Evolutionary conservation across 1,140 invertebrate genomes (phyloP), one percentile per base, ranked within the genome.

Genomic region (Tachypleus tridentatus): DNA sequence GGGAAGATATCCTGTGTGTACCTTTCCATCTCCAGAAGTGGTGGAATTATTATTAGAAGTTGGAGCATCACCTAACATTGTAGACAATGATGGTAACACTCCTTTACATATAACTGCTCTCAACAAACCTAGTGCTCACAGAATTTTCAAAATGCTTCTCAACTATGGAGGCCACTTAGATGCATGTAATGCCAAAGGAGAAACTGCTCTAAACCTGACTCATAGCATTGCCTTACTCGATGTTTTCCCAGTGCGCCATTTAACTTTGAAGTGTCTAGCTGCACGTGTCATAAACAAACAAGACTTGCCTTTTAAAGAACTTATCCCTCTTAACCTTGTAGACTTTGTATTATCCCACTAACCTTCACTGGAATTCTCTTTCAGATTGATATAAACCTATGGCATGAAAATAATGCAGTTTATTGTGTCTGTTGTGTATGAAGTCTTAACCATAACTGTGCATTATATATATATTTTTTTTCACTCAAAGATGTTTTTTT

Each of bases 141-240:
- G 82, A 10, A 79, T 93, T 9, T 82, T 88, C 0, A 80, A 81
- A 66, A 81, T 81, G 3, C 78, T 97, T 0, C 80, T 97, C 0
- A 78, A 84, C 4, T 80, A 83, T 70, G 91, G 91, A 49, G 89
- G 88, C 7, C 93, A 97, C 77, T 79, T 94, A 61, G 93, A 96
- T 78, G 81, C 84, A n/a, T 85, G 87, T 57, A 95, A 97, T 76
- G 80, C 83, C 67, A 79, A 85, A 56, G 86, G 86, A 47, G 83
- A 87, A 69, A 92, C 88, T 0, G 89, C 91, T 68, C 82, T 85
- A 62, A 80, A 82, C 64, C 74, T 92, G 60, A 74, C 91, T 52
- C 68, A 70, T 66, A 66, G 59, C 49, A 58, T 57, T n/a, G 48
- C 64, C 58, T 52, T 54, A 10, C 29, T 63, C 6, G 62, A 68